These are phyloP conservation scores for Mustela lutreola DNA, from an alignment of 2,113 vertebrate genomes.

Conservation along the genomic window DNA sequence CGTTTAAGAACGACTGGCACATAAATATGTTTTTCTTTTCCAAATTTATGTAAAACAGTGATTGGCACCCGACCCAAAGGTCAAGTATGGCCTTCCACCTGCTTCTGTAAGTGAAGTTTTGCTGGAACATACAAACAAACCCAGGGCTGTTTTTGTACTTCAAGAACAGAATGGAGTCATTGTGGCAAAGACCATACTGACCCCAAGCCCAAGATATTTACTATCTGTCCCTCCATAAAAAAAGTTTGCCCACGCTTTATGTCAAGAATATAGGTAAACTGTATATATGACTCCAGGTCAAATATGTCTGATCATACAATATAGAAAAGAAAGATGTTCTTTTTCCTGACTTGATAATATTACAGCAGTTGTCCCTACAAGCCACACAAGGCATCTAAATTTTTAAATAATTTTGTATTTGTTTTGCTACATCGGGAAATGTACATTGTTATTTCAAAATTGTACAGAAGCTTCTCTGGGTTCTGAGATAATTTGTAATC, in stretches of 20 bases:
- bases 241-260: not conserved
- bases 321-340: not conserved
- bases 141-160: not conserved
- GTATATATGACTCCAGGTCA: not conserved
- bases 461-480: not conserved
- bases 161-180: not conserved
- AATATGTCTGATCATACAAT: not conserved
- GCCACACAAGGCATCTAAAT: not conserved
- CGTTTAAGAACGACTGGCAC: not conserved
- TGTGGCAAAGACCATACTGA: not conserved
- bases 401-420: conserved; percentile 44
- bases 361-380: not conserved
- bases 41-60: not conserved
- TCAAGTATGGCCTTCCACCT: not conserved
- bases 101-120: not conserved
- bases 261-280: not conserved
- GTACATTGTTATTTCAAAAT: not conserved
- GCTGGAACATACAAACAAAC: not conserved
- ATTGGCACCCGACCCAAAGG: not conserved
- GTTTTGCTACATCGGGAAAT: not conserved
- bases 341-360: not conserved
- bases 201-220: not conserved
- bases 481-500: conserved; percentile 23
- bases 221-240: not conserved
- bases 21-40: not conserved